Conservation (phyloP, 2,797 vertebrate genomes). For the Pelodytes ibericus region DNA sequence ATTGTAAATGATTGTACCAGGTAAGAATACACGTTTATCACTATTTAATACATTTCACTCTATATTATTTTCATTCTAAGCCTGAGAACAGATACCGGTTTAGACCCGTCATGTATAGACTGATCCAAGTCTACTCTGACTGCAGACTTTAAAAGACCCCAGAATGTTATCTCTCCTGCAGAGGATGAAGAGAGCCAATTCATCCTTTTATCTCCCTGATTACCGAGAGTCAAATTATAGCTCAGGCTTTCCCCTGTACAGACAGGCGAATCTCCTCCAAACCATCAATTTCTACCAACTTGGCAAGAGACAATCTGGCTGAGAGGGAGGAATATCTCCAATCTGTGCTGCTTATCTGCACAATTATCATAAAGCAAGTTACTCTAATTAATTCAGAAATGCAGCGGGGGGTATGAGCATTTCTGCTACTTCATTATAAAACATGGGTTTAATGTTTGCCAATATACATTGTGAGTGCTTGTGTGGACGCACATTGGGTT, state of each 20-base stretch:
- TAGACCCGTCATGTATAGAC: too few species aligned
- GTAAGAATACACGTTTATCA: too few species aligned
- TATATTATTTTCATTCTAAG: too few species aligned
- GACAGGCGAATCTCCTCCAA: background rate
- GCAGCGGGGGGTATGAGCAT: background rate
- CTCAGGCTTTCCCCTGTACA: background rate
- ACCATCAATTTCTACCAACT: background rate
- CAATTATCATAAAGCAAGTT: background rate
- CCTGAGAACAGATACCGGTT: too few species aligned
- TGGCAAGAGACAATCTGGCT: background rate
- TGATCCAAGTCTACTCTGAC: too few species aligned
- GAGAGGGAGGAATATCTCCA: background rate
- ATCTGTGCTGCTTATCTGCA: background rate
- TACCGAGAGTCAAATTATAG: constrained; percentile 5
- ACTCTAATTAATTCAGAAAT: background rate
- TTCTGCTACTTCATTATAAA: background rate
- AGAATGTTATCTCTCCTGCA: too few species aligned
- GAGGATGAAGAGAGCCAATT: background rate
- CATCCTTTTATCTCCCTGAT: constrained; percentile 10
- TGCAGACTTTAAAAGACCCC: too few species aligned
- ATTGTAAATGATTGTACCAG: too few species aligned
- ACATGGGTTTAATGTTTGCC: background rate
- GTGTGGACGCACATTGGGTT: too few species aligned
- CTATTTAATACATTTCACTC: too few species aligned
- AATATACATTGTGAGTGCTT: background rate